Percentiles rank a stretch among this genome's conserved stretches.
phyloP scores from a whole-genome alignment of 2,888 invertebrate species.

The Hypselothyrea guttata region DNA sequence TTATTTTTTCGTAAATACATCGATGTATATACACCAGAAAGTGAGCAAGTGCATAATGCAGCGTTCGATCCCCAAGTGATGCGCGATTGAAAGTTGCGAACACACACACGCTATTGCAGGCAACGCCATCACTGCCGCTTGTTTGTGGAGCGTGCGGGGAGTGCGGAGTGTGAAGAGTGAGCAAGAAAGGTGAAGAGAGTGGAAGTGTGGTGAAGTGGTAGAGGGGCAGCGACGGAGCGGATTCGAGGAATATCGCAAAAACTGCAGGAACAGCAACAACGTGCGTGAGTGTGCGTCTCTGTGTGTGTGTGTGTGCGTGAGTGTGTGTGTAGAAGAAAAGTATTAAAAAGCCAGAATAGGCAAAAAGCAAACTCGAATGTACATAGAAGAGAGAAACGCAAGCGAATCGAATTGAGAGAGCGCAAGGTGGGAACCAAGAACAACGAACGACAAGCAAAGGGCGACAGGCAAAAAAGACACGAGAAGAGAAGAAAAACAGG shows the following conservation, averaged over 20 bases:
- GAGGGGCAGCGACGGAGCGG: slow-evolving; percentile 49
- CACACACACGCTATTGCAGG: slow-evolving; percentile 36
- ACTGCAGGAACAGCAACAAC: slow-evolving; percentile 61
- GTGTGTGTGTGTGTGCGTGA: slow-evolving; percentile 36
- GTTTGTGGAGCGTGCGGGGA: slow-evolving; percentile 9
- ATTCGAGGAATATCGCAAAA: slow-evolving; percentile 53
- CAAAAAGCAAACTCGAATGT: slow-evolving; percentile 27
- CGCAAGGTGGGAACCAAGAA: slow-evolving; percentile 46
- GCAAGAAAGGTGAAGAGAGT: slow-evolving; percentile 3
- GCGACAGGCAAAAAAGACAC: slow-evolving; percentile 27
- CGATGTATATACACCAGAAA: slow-evolving; percentile 22
- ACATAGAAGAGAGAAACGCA: slow-evolving; percentile 23
- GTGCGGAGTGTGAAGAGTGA: slow-evolving; percentile 4
- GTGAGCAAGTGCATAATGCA: slow-evolving; percentile 49
- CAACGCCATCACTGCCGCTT: slow-evolving; percentile 41
- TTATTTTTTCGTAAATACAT: slow-evolving; percentile 66
- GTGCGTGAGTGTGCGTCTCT: slow-evolving; percentile 53
- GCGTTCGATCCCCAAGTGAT: slow-evolving; percentile 36
- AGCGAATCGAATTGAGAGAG: slow-evolving; percentile 31
- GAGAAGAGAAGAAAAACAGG: slow-evolving; percentile 9
- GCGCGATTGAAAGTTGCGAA: slow-evolving; percentile 46
- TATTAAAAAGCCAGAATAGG: slow-evolving; percentile 45
- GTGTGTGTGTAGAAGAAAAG: slow-evolving; percentile 33
- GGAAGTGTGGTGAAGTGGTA: not conserved
- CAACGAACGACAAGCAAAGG: slow-evolving; percentile 39